phyloP scores from a whole-genome alignment of 2,797 vertebrate species.

The Neopelma chrysocephalum region DNA sequence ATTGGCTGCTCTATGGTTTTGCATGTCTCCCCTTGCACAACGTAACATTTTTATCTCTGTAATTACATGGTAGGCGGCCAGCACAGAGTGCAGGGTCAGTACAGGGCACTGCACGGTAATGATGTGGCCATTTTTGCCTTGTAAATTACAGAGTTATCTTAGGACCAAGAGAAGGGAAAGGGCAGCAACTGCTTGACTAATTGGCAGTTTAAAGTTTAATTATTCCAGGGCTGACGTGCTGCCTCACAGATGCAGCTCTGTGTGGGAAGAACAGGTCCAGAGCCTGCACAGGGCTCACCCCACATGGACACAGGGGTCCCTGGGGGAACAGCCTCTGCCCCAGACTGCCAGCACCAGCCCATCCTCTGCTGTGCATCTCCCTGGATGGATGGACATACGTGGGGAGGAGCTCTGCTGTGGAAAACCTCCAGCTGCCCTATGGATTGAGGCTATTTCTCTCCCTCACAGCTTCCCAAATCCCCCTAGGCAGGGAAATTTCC shows the following conservation, averaged over 20 bases:
- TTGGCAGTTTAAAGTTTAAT: slow-evolving; percentile 77
- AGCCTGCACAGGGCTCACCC: background rate
- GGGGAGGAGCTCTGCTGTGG: background rate
- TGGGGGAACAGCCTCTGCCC: background rate
- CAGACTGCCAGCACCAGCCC: background rate
- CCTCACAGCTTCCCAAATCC: background rate
- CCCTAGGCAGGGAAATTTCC: background rate
- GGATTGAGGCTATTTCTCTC: background rate
- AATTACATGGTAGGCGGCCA: slow-evolving; percentile 52
- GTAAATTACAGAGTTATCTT: slow-evolving; percentile 68
- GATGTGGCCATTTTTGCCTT: slow-evolving; percentile 68
- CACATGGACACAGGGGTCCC: rapidly evolving
- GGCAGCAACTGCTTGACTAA: slow-evolving; percentile 72
- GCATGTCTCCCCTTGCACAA: background rate
- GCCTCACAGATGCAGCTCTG: background rate
- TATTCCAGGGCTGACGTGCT: slow-evolving; percentile 34
- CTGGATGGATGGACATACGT: rapidly evolving
- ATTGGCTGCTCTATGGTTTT: background rate
- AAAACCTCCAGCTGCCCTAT: background rate
- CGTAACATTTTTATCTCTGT: slow-evolving; percentile 46
- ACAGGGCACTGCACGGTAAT: slow-evolving; percentile 58
- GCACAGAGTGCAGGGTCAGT: slow-evolving; percentile 20
- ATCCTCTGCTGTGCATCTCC: background rate
- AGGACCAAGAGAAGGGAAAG: slow-evolving; percentile 48
- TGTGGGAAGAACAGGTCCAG: background rate